These are phyloP conservation scores for Pantherophis guttatus DNA, from an alignment of 2,113 vertebrate species.

Conservation along the genomic window DNA sequence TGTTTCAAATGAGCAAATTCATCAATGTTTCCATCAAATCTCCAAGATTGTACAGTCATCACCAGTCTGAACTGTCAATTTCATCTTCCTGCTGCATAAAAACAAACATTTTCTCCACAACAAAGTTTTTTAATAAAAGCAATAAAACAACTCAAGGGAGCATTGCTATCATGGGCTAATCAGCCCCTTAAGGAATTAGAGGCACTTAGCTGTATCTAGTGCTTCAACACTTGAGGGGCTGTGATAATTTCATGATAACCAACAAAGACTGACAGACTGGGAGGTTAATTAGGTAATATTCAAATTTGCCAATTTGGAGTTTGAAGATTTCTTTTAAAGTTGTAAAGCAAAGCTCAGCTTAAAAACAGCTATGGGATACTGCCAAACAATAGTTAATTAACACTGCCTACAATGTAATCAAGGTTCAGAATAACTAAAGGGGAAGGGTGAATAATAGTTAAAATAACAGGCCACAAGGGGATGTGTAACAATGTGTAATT, in stretches of 20 bases:
- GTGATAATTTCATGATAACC: slow-evolving; percentile 71
- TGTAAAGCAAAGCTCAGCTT: slow-evolving; percentile 62
- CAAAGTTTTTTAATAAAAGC: slow-evolving; percentile 74
- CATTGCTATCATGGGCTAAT: slow-evolving; percentile 75
- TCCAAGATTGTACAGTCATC: slow-evolving; percentile 60
- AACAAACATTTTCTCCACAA: slow-evolving; percentile 74
- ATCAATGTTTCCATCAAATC: slow-evolving; percentile 39
- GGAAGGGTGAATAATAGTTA: slow-evolving; percentile 62
- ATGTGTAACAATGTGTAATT: slow-evolving; percentile 70
- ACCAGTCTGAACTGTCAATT: slow-evolving; percentile 70
- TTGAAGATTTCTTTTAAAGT: slow-evolving; percentile 71
- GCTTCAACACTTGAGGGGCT: slow-evolving; percentile 69
- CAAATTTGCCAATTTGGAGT: slow-evolving; percentile 65
- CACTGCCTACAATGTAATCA: slow-evolving; percentile 61
- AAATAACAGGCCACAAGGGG: slow-evolving; percentile 66
- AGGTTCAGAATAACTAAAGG: slow-evolving; percentile 65
- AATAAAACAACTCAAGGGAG: slow-evolving; percentile 73
- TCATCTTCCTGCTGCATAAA: slow-evolving; percentile 69
- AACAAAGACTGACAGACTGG: slow-evolving; percentile 67
- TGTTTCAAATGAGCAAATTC: slow-evolving; percentile 55
- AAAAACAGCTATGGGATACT: slow-evolving; percentile 58
- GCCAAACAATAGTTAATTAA: slow-evolving; percentile 67
- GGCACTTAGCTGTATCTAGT: slow-evolving; percentile 68
- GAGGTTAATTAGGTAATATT: slow-evolving; percentile 76
- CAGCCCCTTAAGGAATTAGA: slow-evolving; percentile 74